A percentile compares a stretch with the other conserved stretches of the same genome.
phyloP scores from a whole-genome alignment of 2,113 vertebrate genomes.

The Galemys pyrenaicus region DNA sequence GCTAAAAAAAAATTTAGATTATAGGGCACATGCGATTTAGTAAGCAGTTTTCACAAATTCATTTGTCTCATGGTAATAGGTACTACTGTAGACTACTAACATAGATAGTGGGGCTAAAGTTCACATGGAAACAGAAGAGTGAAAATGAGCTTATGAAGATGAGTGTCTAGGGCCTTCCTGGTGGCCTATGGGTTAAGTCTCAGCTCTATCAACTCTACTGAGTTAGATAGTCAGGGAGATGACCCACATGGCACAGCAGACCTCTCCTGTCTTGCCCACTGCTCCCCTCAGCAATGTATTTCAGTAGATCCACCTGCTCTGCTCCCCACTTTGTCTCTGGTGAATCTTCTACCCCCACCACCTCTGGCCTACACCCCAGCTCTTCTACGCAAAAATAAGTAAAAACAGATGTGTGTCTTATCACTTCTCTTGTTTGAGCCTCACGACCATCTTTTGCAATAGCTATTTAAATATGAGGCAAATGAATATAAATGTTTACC shows the following conservation, averaged over 20 bases:
- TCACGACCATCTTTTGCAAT: background rate
- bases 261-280: too few species aligned
- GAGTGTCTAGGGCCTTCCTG: background rate
- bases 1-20: background rate
- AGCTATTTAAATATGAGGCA: background rate
- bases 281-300: too few species aligned
- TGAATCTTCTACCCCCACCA: too few species aligned
- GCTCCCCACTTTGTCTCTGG: too few species aligned
- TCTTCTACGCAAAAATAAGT: too few species aligned
- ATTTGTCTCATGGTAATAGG: background rate
- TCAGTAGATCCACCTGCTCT: too few species aligned
- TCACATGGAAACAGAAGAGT: background rate
- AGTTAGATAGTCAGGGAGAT: too few species aligned
- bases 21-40: background rate
- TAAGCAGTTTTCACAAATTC: background rate
- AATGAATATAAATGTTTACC: background rate
- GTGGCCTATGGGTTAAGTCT: too few species aligned
- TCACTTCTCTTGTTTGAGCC: background rate
- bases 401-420: background rate
- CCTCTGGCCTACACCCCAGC: too few species aligned
- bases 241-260: too few species aligned
- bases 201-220: too few species aligned
- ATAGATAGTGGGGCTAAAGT: background rate
- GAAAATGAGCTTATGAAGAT: background rate
- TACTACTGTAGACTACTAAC: background rate